Evolutionary conservation across 2,113 vertebrate genomes (phyloP).

Genomic region (Carassius carassius): DNA sequence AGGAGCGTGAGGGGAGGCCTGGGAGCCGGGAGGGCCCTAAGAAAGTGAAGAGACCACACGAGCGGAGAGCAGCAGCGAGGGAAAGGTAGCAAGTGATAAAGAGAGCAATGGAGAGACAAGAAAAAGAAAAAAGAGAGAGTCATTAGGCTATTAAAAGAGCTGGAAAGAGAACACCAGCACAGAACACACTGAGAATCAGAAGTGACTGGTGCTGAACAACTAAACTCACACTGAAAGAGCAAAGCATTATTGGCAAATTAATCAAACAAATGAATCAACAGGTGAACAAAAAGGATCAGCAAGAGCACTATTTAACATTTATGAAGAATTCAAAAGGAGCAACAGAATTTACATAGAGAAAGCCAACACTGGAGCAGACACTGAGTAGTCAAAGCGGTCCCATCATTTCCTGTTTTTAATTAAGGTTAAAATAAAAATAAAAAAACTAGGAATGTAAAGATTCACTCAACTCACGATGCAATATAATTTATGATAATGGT

Average conservation of each 20-base stretch:
- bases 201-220: conserved; percentile 15
- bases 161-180: conserved; percentile 54
- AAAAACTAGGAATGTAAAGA: too few relatives aligned
- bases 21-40: conserved; percentile 98
- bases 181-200: conserved; percentile 23
- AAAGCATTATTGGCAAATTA: conserved; percentile 1
- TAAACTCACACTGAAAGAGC: conserved; percentile 18
- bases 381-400: not conserved
- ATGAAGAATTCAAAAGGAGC: not conserved
- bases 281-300: not conserved
- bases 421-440: too few relatives aligned
- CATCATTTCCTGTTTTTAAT: not conserved
- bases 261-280: conserved; percentile 15
- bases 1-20: conserved; percentile 99
- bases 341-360: not conserved
- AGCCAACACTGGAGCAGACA: not conserved
- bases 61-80: conserved; percentile 54
- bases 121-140: conserved; percentile 28
- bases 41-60: conserved; percentile 79
- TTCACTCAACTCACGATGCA: too few relatives aligned
- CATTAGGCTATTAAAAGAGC: conserved; percentile 66
- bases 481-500: too few relatives aligned
- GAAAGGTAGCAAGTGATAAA: conserved; percentile 40
- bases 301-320: not conserved
- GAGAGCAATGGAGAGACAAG: conserved; percentile 21